These are phyloP conservation scores for Heliopora coerulea DNA, from an alignment of 92 coral and sea anemone genomes.

Conservation along the genomic window DNA sequence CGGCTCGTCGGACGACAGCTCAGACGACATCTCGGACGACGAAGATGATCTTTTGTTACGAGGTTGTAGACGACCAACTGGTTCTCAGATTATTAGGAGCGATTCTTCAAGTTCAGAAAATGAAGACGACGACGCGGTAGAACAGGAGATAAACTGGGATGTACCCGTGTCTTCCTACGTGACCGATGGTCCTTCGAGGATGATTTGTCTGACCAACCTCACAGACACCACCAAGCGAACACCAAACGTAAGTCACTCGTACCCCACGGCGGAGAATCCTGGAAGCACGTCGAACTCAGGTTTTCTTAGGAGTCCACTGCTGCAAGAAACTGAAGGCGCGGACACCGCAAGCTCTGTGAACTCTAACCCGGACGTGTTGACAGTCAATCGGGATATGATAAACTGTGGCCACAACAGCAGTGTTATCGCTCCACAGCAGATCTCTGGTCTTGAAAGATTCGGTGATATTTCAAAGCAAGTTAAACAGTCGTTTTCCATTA, in stretches of 20 bases:
- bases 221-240: no score
- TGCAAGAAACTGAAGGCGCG: not conserved
- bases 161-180: constrained; percentile 17
- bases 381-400: constrained; percentile 8
- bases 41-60: not conserved
- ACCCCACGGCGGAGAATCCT: not conserved
- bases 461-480: constrained; percentile 27
- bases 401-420: constrained; percentile 1
- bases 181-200: constrained; percentile 33
- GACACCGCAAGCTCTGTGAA: not conserved
- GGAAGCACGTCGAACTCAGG: not conserved
- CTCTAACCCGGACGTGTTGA: constrained; percentile 16
- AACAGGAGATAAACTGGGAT: not conserved
- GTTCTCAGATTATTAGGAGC: constrained; percentile 10
- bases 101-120: constrained; percentile 32
- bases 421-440: constrained; percentile 22
- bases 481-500: not conserved
- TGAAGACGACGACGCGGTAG: constrained; percentile 9
- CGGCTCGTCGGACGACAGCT: constrained; percentile 37
- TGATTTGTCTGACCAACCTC: not conserved
- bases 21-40: constrained; percentile 12
- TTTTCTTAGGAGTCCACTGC: no score
- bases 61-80: constrained; percentile 18
- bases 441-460: not conserved
- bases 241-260: no score